Conservation (phyloP, 2,797 vertebrate species). For the Semotilus atromaculatus region DNA sequence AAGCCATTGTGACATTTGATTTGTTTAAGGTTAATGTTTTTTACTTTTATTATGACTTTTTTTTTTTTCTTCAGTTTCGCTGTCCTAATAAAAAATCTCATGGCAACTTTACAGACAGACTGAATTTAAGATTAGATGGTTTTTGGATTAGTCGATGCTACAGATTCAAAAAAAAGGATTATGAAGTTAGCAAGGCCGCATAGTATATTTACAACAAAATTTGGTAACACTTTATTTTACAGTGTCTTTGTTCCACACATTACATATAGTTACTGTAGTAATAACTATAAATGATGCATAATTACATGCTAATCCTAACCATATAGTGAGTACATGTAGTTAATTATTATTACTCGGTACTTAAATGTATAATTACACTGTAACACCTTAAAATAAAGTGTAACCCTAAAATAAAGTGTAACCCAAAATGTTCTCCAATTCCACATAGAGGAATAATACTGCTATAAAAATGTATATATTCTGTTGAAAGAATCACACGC, state of each 20-base stretch:
- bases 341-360: no score
- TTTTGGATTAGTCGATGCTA: background rate
- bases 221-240: no score
- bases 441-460: background rate
- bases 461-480: no score
- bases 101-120: background rate
- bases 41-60: background rate
- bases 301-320: no score
- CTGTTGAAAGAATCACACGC: background rate
- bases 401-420: no score
- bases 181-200: background rate
- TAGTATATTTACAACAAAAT: background rate
- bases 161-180: background rate
- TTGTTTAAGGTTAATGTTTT: constrained; percentile 6
- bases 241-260: no score
- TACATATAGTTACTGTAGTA: no score
- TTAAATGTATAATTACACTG: no score
- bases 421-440: background rate
- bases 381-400: no score
- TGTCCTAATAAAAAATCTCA: background rate
- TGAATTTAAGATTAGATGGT: background rate
- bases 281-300: no score
- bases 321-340: no score
- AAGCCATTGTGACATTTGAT: constrained; percentile 13
- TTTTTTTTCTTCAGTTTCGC: background rate